A percentile compares a stretch with the other conserved stretches of the same genome.
Evolutionary conservation across 2,113 vertebrate genomes (phyloP).

Genomic region (Grus americana): DNA sequence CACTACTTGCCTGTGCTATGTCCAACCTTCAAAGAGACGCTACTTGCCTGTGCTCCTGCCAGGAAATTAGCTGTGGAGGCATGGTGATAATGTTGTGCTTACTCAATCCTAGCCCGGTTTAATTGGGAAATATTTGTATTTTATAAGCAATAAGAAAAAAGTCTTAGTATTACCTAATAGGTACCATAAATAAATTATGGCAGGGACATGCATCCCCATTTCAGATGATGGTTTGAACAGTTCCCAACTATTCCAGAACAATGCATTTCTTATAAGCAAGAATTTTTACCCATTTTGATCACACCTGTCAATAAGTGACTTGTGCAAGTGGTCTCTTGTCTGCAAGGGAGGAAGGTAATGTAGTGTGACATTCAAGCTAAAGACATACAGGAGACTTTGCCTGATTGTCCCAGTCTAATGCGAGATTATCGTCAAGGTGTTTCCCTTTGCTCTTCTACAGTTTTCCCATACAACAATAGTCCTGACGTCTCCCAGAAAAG

Average conservation of each 20-base stretch:
- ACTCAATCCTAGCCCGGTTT: background rate
- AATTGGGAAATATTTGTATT: background rate
- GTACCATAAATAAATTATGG: background rate
- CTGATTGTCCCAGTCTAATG: background rate
- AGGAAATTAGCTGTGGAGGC: background rate
- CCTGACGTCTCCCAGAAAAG: background rate
- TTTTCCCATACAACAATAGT: background rate
- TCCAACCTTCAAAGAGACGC: background rate
- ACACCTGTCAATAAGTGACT: background rate
- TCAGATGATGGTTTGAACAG: background rate
- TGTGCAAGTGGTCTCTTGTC: background rate
- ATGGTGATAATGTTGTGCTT: background rate
- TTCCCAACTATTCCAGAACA: background rate
- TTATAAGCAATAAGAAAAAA: background rate
- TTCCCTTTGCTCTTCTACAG: background rate
- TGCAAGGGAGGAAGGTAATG: background rate
- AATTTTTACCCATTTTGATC: background rate
- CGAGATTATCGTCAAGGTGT: background rate
- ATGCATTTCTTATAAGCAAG: background rate
- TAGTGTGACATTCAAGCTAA: background rate
- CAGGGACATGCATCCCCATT: background rate
- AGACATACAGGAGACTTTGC: background rate
- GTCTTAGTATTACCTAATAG: background rate
- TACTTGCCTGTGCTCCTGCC: background rate
- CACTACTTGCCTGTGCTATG: background rate